phyloP scores from a whole-genome alignment of 2,797 vertebrate genomes.

The Peromyscus aztecus region DNA sequence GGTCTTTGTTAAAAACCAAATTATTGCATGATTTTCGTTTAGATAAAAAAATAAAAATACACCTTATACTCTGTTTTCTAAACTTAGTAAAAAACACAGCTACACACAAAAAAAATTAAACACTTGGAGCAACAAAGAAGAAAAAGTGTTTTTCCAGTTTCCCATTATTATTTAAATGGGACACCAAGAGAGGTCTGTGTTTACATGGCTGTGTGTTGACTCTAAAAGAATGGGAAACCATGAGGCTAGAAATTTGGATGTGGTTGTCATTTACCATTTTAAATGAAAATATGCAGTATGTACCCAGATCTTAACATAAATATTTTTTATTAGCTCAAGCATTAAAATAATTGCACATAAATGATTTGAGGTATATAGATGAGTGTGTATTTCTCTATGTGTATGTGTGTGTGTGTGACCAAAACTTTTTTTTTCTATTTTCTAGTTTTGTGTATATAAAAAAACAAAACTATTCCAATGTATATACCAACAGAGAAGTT shows the following conservation, averaged over 20 bases:
- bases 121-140: neutral
- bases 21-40: neutral
- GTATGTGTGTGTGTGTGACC: neutral
- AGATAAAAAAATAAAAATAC: neutral
- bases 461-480: neutral
- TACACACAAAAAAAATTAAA: neutral
- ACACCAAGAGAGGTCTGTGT: neutral
- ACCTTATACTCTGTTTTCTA: neutral
- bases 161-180: neutral
- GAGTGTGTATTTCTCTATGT: neutral
- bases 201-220: neutral
- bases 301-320: neutral
- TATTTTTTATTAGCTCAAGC: neutral
- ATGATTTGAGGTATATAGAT: neutral
- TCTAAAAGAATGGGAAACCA: neutral
- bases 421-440: neutral
- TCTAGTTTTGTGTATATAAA: neutral
- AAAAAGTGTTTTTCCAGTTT: neutral
- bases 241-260: neutral
- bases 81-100: neutral
- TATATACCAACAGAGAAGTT: neutral
- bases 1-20: neutral
- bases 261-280: neutral
- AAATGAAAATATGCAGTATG: neutral
- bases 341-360: constrained; percentile 17